A percentile compares a stretch with the other conserved stretches of the same genome.
Evolutionary conservation across 2,797 vertebrate genomes (phyloP).

Genomic region (Geotrypetes seraphini): DNA sequence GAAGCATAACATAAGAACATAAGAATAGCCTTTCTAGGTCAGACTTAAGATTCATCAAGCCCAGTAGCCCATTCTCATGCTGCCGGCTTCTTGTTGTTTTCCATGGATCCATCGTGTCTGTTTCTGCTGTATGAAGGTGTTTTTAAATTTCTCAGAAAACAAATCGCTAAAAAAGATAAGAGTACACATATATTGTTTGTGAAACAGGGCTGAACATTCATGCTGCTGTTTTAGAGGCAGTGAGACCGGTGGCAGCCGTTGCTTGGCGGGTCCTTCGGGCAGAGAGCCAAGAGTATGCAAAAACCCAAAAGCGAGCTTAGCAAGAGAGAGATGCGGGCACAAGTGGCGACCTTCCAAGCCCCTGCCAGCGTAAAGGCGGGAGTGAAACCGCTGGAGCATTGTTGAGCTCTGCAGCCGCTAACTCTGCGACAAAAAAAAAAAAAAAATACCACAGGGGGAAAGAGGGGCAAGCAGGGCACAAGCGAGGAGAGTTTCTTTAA

Average conservation of each 20-base stretch:
- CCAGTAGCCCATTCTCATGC: too few relatives aligned
- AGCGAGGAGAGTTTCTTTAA: too few relatives aligned
- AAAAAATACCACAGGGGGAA: too few relatives aligned
- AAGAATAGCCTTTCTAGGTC: too few relatives aligned
- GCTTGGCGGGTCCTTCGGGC: conserved; percentile 1
- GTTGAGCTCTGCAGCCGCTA: conserved; percentile 17
- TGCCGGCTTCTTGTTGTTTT: conserved; percentile 81
- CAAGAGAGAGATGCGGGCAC: conserved; percentile 18
- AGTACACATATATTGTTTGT: conserved; percentile 66
- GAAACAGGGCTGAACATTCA: conserved; percentile 25
- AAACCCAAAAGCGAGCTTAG: background rate
- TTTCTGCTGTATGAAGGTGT: conserved; percentile 95
- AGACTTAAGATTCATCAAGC: too few relatives aligned
- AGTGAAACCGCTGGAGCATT: conserved; percentile 1
- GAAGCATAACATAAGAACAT: too few relatives aligned
- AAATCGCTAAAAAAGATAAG: conserved; percentile 57
- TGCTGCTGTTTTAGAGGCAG: conserved; percentile 17
- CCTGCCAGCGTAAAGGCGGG: conserved; percentile 3
- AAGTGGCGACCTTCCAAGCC: conserved; percentile 20
- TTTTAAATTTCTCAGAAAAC: conserved; percentile 67
- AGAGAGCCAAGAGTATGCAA: conserved; percentile 30
- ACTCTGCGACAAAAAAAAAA: background rate
- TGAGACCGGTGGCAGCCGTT: conserved; percentile 6
- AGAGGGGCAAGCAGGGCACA: too few relatives aligned
- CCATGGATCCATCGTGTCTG: conserved; percentile 93